Percentiles rank a stretch among this genome's conserved stretches.
These are phyloP conservation scores for Lepus townsendii DNA, from an alignment of 2,797 vertebrate genomes.

Conservation along the genomic window DNA sequence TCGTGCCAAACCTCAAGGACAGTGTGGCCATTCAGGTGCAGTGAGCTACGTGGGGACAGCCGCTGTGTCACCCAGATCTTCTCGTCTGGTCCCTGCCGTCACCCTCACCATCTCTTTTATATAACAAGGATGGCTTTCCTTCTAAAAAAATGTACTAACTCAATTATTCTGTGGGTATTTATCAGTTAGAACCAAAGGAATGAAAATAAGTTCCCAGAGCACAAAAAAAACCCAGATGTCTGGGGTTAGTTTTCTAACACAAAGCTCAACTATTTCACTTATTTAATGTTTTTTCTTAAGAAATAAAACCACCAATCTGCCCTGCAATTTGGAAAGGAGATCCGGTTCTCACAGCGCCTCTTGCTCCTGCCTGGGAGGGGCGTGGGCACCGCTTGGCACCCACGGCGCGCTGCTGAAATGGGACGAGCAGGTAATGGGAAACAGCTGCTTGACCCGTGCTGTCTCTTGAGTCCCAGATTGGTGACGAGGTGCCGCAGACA, in stretches of 20 bases:
- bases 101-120: constrained; percentile 43
- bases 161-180: constrained; percentile 77
- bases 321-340: constrained; percentile 65
- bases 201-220: constrained; percentile 74
- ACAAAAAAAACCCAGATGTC: constrained; percentile 67
- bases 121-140: constrained; percentile 63
- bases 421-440: constrained; percentile 75
- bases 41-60: neutral
- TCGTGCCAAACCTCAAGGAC: neutral
- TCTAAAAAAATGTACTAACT: constrained; percentile 59
- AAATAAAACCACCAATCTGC: constrained; percentile 69
- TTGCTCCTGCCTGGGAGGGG: constrained; percentile 11
- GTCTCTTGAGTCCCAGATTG: neutral
- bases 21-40: neutral
- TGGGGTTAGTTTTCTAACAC: constrained; percentile 76
- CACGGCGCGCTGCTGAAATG: neutral
- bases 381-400: constrained; percentile 58
- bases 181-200: constrained; percentile 76
- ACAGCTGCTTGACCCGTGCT: constrained; percentile 67
- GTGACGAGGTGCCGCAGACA: constrained; percentile 69
- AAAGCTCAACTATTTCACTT: constrained; percentile 72
- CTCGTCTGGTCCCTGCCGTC: neutral
- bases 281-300: constrained; percentile 81
- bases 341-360: constrained; percentile 39
- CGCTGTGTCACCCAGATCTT: neutral